A percentile compares a stretch with the other conserved stretches of the same genome.
These are phyloP conservation scores for Phenganax subtilis DNA, from an alignment of 92 coral and sea anemone genomes.

Conservation along the genomic window DNA sequence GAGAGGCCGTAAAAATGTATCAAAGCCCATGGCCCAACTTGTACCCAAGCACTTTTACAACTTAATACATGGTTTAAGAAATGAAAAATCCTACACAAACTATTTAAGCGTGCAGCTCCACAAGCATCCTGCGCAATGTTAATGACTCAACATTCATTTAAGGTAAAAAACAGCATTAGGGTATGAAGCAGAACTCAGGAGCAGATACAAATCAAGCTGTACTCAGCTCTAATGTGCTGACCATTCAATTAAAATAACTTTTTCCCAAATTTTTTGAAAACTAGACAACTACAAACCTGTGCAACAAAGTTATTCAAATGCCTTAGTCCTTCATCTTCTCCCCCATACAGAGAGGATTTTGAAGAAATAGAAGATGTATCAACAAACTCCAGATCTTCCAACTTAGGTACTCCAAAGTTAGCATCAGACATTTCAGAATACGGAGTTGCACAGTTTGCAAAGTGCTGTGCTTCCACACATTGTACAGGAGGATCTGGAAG, in stretches of 20 bases:
- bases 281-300: not conserved
- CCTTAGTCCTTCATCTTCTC: constrained; percentile 72
- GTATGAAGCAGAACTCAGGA: too few species aligned
- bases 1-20: too few species aligned
- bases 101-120: too few species aligned
- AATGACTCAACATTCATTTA: too few species aligned
- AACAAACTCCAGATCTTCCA: constrained; percentile 51
- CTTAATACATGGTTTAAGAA: not conserved
- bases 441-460: constrained; percentile 67
- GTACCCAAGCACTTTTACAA: too few species aligned
- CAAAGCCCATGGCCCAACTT: too few species aligned
- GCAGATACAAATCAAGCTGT: too few species aligned
- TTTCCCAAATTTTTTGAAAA: not conserved
- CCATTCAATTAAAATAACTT: not conserved
- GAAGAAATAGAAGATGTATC: constrained; percentile 41
- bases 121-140: too few species aligned
- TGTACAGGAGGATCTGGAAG: constrained; percentile 64
- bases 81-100: not conserved
- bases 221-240: too few species aligned
- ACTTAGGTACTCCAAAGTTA: constrained; percentile 56
- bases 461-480: constrained; percentile 52
- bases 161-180: too few species aligned
- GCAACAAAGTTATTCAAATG: constrained; percentile 34
- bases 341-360: constrained; percentile 54
- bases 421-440: constrained; percentile 53